Evolutionary conservation across 2,888 invertebrate genomes (phyloP).

Genomic region (Neocrepidodera transversa): DNA sequence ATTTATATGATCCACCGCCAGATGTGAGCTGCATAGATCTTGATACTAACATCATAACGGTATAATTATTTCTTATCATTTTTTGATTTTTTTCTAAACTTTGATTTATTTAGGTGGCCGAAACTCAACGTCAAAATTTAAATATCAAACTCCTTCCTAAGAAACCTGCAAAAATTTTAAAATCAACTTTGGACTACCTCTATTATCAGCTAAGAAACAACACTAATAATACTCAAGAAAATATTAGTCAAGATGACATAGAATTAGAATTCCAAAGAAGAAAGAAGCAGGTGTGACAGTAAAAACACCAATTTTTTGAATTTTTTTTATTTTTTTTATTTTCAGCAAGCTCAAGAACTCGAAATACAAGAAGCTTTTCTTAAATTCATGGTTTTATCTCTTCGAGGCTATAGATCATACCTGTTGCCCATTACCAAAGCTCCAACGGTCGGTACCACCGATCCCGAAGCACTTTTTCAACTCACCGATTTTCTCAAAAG

Average conservation of each 20-base stretch:
- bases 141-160: conserved; percentile 84
- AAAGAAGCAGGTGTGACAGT: conserved; percentile 72
- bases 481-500: conserved; percentile 88
- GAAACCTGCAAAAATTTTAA: conserved; percentile 82
- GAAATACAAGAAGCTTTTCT: conserved; percentile 98
- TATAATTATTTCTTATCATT: conserved; percentile 49
- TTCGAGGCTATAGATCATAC: conserved; percentile 88
- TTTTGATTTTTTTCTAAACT: not conserved
- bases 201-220: conserved; percentile 68
- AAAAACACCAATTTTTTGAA: no score
- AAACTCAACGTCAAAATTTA: conserved; percentile 80
- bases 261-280: conserved; percentile 84
- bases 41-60: conserved; percentile 95
- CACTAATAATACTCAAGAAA: conserved; percentile 34
- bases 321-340: conserved; percentile 20
- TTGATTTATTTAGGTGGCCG: conserved; percentile 70
- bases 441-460: conserved; percentile 92
- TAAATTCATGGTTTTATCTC: conserved; percentile 90
- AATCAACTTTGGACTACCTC: conserved; percentile 78
- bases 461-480: conserved; percentile 94
- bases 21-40: conserved; percentile 98
- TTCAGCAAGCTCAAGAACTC: conserved; percentile 83
- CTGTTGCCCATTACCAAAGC: conserved; percentile 93
- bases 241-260: conserved; percentile 58
- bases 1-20: conserved; percentile 92